Evolutionary conservation across 92 coral and sea anemone species (phyloP).

Genomic region (Zoanthus solanderi): DNA sequence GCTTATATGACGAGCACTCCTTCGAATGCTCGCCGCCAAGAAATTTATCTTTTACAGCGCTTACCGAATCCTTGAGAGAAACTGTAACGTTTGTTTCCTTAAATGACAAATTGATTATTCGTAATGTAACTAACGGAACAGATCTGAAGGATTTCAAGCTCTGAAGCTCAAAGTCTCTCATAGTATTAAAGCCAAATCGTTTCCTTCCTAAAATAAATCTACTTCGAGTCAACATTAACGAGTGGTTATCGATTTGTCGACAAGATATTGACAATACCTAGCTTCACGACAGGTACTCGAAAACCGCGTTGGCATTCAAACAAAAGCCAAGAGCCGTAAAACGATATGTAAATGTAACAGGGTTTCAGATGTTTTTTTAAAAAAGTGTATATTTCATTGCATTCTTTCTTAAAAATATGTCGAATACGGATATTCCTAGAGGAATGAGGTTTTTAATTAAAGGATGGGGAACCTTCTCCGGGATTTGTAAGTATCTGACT

Average conservation of each 20-base stretch:
- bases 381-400: not conserved
- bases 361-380: not conserved
- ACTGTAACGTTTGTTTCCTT: constrained; percentile 83
- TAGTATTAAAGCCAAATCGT: constrained; percentile 43
- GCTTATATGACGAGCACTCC: constrained; percentile 88
- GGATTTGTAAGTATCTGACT: constrained; percentile 80
- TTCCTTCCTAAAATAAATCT: constrained; percentile 7
- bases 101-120: constrained; percentile 81
- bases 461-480: constrained; percentile 98
- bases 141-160: constrained; percentile 87
- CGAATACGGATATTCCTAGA: constrained; percentile 72
- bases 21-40: constrained; percentile 90
- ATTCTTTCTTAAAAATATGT: constrained; percentile 7
- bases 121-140: constrained; percentile 74
- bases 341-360: not conserved
- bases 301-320: constrained; percentile 31
- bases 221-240: constrained; percentile 43
- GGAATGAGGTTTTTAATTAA: constrained; percentile 87
- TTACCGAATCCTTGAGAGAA: constrained; percentile 73
- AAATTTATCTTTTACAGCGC: constrained; percentile 78
- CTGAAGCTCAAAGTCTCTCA: constrained; percentile 99
- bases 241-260: constrained; percentile 31
- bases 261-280: constrained; percentile 3
- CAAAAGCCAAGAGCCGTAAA: constrained; percentile 3
- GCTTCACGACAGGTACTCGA: not conserved